Evolutionary conservation across 2,113 vertebrate species (phyloP).

Genomic region (Spea multiplicata): DNA sequence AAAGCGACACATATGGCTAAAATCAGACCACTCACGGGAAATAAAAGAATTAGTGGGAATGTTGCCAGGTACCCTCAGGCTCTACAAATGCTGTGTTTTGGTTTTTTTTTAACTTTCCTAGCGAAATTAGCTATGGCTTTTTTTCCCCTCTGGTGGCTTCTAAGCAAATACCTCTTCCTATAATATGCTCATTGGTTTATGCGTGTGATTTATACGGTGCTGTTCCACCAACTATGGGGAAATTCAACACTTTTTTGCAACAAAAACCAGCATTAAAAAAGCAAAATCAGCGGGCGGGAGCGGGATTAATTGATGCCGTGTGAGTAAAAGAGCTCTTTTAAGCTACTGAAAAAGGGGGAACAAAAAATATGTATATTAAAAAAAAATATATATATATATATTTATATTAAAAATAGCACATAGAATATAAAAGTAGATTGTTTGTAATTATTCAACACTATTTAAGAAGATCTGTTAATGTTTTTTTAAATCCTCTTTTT

Average conservation of each 20-base stretch:
- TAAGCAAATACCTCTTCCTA: constrained; percentile 18
- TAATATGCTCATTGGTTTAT: constrained; percentile 13
- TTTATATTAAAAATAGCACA: neutral
- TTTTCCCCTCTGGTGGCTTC: constrained; percentile 38
- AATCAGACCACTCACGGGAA: constrained; percentile 44
- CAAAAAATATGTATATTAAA: too few species aligned
- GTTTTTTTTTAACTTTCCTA: constrained; percentile 36
- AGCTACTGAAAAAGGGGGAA: too few species aligned
- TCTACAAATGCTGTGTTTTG: constrained; percentile 13
- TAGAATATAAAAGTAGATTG: constrained; percentile 26
- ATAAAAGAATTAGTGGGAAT: constrained; percentile 41
- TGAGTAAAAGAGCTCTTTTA: too few species aligned
- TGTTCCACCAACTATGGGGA: neutral
- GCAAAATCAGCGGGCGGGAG: too few species aligned
- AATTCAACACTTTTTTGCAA: neutral
- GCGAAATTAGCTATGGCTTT: constrained; percentile 41
- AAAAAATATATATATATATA: too few species aligned
- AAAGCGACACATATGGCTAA: constrained; percentile 45
- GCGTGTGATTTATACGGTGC: neutral
- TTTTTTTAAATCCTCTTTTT: too few species aligned
- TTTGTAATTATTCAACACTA: too few species aligned
- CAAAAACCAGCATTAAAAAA: neutral
- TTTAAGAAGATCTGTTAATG: too few species aligned
- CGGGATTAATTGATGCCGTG: too few species aligned
- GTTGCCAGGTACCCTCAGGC: constrained; percentile 43